Evolutionary conservation across 1,140 invertebrate species (phyloP).

Genomic region (Musca domestica): DNA sequence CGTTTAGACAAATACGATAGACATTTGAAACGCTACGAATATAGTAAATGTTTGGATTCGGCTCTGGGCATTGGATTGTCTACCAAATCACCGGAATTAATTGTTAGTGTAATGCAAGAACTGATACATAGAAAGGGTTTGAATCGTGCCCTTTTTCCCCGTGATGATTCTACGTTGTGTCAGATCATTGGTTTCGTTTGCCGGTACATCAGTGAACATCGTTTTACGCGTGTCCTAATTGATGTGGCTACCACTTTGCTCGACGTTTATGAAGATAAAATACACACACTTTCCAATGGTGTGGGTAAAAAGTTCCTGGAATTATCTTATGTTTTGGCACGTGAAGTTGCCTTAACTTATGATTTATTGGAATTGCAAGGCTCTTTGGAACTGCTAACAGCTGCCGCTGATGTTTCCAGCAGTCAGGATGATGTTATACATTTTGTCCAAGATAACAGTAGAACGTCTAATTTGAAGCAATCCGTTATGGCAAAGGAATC

Average conservation of each 20-base stretch:
- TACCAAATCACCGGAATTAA: constrained; percentile 71
- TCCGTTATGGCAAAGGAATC: constrained; percentile 29
- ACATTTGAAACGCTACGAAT: constrained; percentile 77
- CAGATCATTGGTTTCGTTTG: constrained; percentile 75
- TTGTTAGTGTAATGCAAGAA: constrained; percentile 80
- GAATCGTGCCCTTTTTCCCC: constrained; percentile 66
- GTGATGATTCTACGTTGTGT: constrained; percentile 66
- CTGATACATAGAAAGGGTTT: constrained; percentile 75
- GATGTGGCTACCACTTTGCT: constrained; percentile 72
- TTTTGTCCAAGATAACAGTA: constrained; percentile 20
- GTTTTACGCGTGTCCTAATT: constrained; percentile 71
- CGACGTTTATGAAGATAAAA: constrained; percentile 68
- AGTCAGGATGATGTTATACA: constrained; percentile 28
- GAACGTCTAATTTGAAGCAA: constrained; percentile 23
- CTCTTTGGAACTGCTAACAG: constrained; percentile 67
- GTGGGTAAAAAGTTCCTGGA: constrained; percentile 61
- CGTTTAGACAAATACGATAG: constrained; percentile 65
- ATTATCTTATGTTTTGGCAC: constrained; percentile 62
- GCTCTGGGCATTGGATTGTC: constrained; percentile 65
- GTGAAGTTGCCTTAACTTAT: constrained; percentile 66
- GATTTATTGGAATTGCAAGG: constrained; percentile 66
- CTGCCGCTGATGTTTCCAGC: constrained; percentile 54
- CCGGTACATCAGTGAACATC: constrained; percentile 69
- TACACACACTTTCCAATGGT: constrained; percentile 59
- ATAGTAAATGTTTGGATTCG: constrained; percentile 74